Evolutionary conservation across 2,888 invertebrate genomes (phyloP), one percentile per base, ranked within the genome.

Genomic region (Platypus cylindrus): DNA sequence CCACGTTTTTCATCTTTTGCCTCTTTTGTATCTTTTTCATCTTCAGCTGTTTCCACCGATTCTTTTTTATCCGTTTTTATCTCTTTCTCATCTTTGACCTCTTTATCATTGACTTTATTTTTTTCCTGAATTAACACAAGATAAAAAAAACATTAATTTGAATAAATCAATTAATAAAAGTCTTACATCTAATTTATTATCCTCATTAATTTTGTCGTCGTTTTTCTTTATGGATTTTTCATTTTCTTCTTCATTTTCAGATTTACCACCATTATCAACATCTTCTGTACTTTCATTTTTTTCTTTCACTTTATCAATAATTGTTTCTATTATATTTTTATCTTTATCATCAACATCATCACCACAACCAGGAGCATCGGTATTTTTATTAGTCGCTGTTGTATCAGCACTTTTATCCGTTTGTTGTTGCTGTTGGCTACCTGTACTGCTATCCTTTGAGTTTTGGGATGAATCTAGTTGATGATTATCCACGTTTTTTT

Each of bases 391-490:
- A 14, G 38, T 40, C 36, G 39, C 37, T 17, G 23, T 27, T 20
- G 38, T 34, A 34, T 38, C 38, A 13, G 29, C 38, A 13, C 41
- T 34, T 26, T 45, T 44, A 20, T 38, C 41, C 22, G 45, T 44
- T 28, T 48, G n/a, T n/a, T n/a, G n/a, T n/a, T n/a, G n/a, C n/a
- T n/a, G n/a, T n/a, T n/a, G n/a, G n/a, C n/a, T n/a, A n/a, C n/a
- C n/a, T n/a, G n/a, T n/a, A n/a, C n/a, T 46, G 17, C 37, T 34
- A 37, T 50, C 53, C 33, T 47, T 44, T 9, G 53, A 52, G 30
- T 54, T 54, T 41, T 56, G 54, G 13, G 55, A 53, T 7, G 53
- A 50, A 37, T 55, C 56, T 15, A 51, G 52, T n/a, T n/a, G n/a
- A 28, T 49, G 51, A 40, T 48, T 49, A 38, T 56, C 54, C 34